Base-by-base conservation (phyloP, 1,140 invertebrate species). In the Drosophila yakuba region DNA sequence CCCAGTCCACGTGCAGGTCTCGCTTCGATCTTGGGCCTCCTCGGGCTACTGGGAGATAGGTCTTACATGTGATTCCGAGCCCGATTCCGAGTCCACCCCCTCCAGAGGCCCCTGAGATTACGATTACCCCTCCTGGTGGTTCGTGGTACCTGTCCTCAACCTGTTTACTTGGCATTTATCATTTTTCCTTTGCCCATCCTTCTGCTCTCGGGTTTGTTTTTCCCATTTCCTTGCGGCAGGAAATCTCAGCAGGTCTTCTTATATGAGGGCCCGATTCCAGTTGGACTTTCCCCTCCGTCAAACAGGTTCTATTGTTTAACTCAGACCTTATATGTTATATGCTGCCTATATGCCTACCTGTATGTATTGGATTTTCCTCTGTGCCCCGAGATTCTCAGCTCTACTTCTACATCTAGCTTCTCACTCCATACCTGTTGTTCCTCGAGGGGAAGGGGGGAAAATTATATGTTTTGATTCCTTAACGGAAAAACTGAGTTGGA, bases 381-480 rank as follows among this genome's bases (percentile, higher is more conserved):
- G 39, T 68, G 67, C 54, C 60, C 78, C 73, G 67, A 81, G 51
- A 78, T 82, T 82, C 78, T 61, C 25, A 50, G 55, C 44, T 48
- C 60, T 36, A 38, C 38, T 44, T 62, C 60, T 36, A 38, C 38
- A 36, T 62, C 60, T 43, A 28, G 23, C 50, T 54, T 50, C 50
- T 54, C 60, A 44, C 56, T 45, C 41, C 56, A 14, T 20, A 67
- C 56, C 45, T 52, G 55, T 64, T 48, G 23, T 67, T 45, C 4
- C 23, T 28, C 28, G 20, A 20, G 20, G n/a, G 48, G 51, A 48
- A 12, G 17, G 32, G 61, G 43, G 69, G 76, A 54, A 88, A 88
- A 88, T 88, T 89, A 88, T 77, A 89, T 88, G 84, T 88, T 88
- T 80, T 88, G 84, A 89, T 88, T 72, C 86, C 79, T 77, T 80